Evolutionary conservation across 2,113 vertebrate species (phyloP).

Genomic region (Chamaetylas fuelleborni): DNA sequence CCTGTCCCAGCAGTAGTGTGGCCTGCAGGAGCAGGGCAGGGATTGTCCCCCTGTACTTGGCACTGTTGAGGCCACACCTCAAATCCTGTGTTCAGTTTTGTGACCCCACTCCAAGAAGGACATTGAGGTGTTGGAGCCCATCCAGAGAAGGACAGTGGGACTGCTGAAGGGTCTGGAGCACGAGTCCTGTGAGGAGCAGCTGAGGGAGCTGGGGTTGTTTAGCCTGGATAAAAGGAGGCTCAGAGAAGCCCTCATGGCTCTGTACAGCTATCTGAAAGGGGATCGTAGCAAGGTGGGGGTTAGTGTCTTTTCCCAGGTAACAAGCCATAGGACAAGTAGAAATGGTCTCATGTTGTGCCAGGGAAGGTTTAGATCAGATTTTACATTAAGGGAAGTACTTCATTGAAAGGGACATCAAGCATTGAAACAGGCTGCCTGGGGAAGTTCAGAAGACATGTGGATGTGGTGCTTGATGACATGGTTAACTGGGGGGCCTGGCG

Average conservation of each 20-base stretch:
- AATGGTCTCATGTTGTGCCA: background rate
- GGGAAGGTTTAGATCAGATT: background rate
- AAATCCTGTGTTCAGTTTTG: background rate
- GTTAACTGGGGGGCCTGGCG: fast-evolving
- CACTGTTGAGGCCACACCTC: background rate
- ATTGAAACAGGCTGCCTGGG: background rate
- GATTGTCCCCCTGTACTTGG: fast-evolving
- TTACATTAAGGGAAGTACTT: background rate
- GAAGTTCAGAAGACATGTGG: background rate
- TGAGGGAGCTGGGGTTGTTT: background rate
- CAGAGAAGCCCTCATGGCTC: fast-evolving
- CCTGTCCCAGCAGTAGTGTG: background rate
- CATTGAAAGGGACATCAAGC: background rate
- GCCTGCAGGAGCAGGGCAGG: background rate
- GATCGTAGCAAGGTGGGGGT: fast-evolving
- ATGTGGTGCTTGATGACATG: background rate
- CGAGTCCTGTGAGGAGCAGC: background rate
- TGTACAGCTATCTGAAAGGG: background rate
- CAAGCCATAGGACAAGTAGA: background rate
- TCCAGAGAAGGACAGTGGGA: too few species aligned
- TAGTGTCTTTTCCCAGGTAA: background rate
- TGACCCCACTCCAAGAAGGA: fast-evolving
- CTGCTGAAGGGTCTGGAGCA: background rate
- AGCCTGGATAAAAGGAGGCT: background rate
- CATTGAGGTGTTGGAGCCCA: background rate